These are phyloP conservation scores for Drosophila sp. DNA, from an alignment of 1,140 invertebrate species.

Conservation along the genomic window DNA sequence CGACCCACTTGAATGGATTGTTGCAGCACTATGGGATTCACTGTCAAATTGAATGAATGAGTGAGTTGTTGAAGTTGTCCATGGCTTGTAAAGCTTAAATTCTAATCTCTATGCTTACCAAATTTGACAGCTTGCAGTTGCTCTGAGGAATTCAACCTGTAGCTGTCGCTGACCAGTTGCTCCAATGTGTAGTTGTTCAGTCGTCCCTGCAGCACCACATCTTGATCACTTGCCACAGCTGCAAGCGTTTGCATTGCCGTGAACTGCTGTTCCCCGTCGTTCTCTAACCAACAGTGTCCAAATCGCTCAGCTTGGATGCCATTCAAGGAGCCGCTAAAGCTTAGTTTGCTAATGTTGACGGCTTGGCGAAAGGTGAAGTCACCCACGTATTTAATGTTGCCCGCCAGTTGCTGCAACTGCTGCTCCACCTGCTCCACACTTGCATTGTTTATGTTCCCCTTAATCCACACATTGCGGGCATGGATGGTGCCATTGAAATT, in stretches of 20 bases:
- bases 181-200: conserved; percentile 83
- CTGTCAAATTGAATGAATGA: conserved; percentile 29
- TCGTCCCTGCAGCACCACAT: conserved; percentile 61
- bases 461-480: conserved; percentile 80
- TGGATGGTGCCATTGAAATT: conserved; percentile 77
- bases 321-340: conserved; percentile 64
- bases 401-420: conserved; percentile 70
- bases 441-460: conserved; percentile 58
- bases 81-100: background rate
- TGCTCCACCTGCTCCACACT: conserved; percentile 61
- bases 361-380: conserved; percentile 77
- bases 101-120: conserved; percentile 62
- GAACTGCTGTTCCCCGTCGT: conserved; percentile 60
- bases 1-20: conserved; percentile 47
- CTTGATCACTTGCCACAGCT: conserved; percentile 59
- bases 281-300: conserved; percentile 69
- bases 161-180: conserved; percentile 74
- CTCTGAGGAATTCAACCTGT: conserved; percentile 82
- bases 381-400: conserved; percentile 79
- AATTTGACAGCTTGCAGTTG: conserved; percentile 77
- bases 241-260: conserved; percentile 64
- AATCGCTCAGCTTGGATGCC: conserved; percentile 61
- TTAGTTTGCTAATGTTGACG: conserved; percentile 64
- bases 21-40: conserved; percentile 73
- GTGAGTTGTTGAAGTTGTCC: too few species aligned